These are phyloP conservation scores for Epirrita christyi DNA, from an alignment of 2,888 invertebrate genomes.

Conservation along the genomic window DNA sequence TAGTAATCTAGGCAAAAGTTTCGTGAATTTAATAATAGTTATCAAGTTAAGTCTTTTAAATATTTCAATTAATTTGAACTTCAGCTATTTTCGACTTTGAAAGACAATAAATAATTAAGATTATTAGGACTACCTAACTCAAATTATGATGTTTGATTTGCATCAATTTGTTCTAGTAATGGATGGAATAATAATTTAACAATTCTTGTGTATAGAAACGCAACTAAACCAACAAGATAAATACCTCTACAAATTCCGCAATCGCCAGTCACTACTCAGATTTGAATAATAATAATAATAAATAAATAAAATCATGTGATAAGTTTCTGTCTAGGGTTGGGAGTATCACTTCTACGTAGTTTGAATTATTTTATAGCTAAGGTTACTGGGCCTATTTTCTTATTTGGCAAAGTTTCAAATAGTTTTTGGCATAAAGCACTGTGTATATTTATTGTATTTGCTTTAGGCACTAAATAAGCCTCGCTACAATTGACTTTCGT, in stretches of 20 bases:
- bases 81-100: conserved; percentile 12
- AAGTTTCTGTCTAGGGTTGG: not conserved
- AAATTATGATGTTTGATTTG: conserved; percentile 13
- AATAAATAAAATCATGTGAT: too few relatives aligned
- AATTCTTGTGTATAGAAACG: not conserved
- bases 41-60: conserved; percentile 15
- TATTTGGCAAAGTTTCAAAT: conserved; percentile 39
- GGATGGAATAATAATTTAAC: not conserved
- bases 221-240: not conserved
- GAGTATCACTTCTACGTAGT: not conserved
- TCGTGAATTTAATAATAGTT: conserved; percentile 15
- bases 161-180: conserved; percentile 8
- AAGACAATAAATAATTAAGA: conserved; percentile 24
- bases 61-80: conserved; percentile 18
- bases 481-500: too few relatives aligned
- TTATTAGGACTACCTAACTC: conserved; percentile 13
- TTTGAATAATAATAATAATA: too few relatives aligned
- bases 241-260: too few relatives aligned
- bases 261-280: too few relatives aligned
- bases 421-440: conserved; percentile 20
- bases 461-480: conserved; percentile 20
- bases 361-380: not conserved
- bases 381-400: conserved; percentile 21
- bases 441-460: conserved; percentile 25
- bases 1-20: conserved; percentile 12